A percentile compares a stretch with the other conserved stretches of the same genome.
Evolutionary conservation across 2,888 invertebrate genomes (phyloP).

Genomic region (Biston stratarius): DNA sequence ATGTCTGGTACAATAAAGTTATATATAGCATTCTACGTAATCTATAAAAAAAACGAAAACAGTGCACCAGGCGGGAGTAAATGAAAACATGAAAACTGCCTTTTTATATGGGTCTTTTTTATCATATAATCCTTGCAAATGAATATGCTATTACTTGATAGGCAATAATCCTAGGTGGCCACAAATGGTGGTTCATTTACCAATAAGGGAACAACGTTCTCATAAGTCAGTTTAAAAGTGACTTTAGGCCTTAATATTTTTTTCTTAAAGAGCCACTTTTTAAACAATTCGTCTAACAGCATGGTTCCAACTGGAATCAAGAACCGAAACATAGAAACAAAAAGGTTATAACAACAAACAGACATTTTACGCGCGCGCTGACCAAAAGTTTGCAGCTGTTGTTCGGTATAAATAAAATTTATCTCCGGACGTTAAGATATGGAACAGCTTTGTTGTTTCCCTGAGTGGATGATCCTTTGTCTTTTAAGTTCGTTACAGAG

Average conservation of each 20-base stretch:
- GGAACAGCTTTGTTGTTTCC: constrained; percentile 77
- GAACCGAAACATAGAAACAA: constrained; percentile 69
- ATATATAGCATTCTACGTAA: too few species aligned
- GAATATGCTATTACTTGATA: too few species aligned
- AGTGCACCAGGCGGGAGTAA: too few species aligned
- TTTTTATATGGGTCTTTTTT: too few species aligned
- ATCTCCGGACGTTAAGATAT: constrained; percentile 77
- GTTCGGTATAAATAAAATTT: constrained; percentile 81
- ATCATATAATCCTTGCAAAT: too few species aligned
- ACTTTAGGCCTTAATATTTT: not conserved
- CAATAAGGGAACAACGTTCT: too few species aligned
- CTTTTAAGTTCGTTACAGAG: constrained; percentile 14
- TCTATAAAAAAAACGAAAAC: too few species aligned
- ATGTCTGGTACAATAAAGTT: too few species aligned
- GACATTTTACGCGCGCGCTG: constrained; percentile 74
- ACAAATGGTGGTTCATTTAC: too few species aligned
- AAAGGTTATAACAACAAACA: constrained; percentile 75
- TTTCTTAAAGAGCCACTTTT: constrained; percentile 32
- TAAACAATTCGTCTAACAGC: constrained; percentile 59
- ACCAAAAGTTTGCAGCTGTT: constrained; percentile 87
- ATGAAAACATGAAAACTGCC: too few species aligned
- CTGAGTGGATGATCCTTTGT: constrained; percentile 46
- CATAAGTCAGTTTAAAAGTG: too few species aligned
- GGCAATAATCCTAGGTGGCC: too few species aligned
- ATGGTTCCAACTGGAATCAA: constrained; percentile 45